phyloP scores from a whole-genome alignment of 1,140 invertebrate species.

The Saxidomus purpurata region DNA sequence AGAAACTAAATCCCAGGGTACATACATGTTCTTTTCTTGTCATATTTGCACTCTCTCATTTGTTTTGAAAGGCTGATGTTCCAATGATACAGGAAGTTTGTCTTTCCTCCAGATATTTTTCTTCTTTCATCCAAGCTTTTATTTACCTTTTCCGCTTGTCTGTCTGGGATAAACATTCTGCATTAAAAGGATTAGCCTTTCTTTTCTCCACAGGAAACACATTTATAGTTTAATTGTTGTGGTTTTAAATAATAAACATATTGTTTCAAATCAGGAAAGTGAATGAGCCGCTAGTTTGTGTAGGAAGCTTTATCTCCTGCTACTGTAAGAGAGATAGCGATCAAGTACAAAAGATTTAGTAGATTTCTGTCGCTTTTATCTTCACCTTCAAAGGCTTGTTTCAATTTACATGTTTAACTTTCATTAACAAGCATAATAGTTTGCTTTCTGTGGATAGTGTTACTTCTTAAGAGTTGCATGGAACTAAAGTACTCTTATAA shows the following conservation, averaged over 20 bases:
- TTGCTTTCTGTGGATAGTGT: neutral
- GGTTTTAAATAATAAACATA: constrained; percentile 30
- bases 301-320: neutral
- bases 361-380: constrained; percentile 6
- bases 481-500: too few species aligned
- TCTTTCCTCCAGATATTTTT: constrained; percentile 4
- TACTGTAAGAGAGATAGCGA: neutral
- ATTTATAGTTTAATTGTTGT: constrained; percentile 32
- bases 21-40: neutral
- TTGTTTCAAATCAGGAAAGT: neutral
- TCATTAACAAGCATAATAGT: neutral
- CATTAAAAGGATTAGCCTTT: neutral
- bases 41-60: neutral
- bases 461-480: too few species aligned
- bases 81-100: constrained; percentile 9
- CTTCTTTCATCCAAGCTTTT: neutral
- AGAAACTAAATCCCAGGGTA: too few species aligned
- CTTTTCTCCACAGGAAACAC: neutral
- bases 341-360: neutral
- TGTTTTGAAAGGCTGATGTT: neutral
- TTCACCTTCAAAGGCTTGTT: neutral
- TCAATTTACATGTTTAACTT: neutral
- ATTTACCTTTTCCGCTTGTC: constrained; percentile 9
- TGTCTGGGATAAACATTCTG: neutral
- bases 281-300: neutral